Evolutionary conservation across 2,888 invertebrate species (phyloP), one percentile per base, ranked within the genome.

Genomic region (Cerceris rybyensis): DNA sequence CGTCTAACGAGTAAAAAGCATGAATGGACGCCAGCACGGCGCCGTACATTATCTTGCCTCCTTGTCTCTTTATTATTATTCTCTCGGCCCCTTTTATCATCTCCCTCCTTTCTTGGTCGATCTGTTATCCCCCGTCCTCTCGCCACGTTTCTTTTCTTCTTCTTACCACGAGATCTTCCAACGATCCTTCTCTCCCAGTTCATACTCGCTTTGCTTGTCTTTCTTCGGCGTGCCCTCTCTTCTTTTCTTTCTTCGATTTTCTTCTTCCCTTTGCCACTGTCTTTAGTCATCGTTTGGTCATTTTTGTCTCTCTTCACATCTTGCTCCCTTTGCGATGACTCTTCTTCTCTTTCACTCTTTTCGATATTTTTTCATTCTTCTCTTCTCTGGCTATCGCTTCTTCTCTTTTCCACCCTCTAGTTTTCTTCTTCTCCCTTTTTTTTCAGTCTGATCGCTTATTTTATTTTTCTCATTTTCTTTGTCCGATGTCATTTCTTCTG

Each of bases 1-100:
- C 82, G 79, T 87, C 60, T 89, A 89, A 90, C 90, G 89, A 90
- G 88, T 90, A 90, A 90, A 90, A 90, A 90, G 90, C 89, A 90
- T 90, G 90, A 90, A 90, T 90, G 90, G 88, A 88, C 87, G 89
- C 86, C 89, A 89, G 86, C 85, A 86, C 86, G 90, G 89, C 89
- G 90, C 90, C 90, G 87, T 88, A 84, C 81, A 85, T 90, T 88
- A 86, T 88, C 88, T 86, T 84, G 77, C 82, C 81, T 86, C 85
- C 84, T 87, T 83, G 80, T 83, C 81, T 81, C 84, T 81, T 83
- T 84, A 83, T 87, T 81, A 82, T 84, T 85, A 81, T 84, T 80
- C 82, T 61, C 76, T 66, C 69, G 74, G 75, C 65, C 68, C 74
- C 76, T 63, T 81, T 80, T 77, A 77, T 81, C 78, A 68, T 73